Base-by-base conservation (phyloP, 2,888 invertebrate genomes). In the Xylophagus ater region DNA sequence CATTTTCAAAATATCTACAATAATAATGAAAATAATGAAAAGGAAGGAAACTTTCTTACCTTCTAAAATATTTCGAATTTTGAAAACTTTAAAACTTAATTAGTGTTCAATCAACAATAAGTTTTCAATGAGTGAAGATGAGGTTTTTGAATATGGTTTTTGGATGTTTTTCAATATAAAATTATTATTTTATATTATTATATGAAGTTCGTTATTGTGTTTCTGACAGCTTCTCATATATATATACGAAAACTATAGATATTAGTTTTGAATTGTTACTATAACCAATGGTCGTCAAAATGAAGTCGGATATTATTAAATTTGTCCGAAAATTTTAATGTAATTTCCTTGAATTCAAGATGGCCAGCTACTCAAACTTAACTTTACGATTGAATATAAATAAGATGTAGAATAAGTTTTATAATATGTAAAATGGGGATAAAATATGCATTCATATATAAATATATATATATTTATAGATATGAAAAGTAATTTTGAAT, bases 61-160 rank as follows among this genome's bases (percentile, higher is more conserved):
- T 44, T 36, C 39, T 40, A 40, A 31, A 42, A 44, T 41, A 44
- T 44, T 44, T 44, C 41, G 39, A 40, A 42, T 42, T 44, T 42
- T 14, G 26, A 13, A 44, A 41, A 44, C 42, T 44, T 44, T 34
- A 42, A 44, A 44, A 44, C 41, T 44, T 42, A 44, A 44, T 44
- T 44, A 44, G 42, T 42, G 42, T 42, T 44, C 44, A 44, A 44
- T 44, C 44, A 44, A 39, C 44, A 44, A 42, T 42, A 42, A 44
- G 39, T 39, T 44, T 21, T 35, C 17, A 12, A 18, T 33, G 12
- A n/a, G 28, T 30, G 10, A 21, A 21, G 15, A 19, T 12, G 19
- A 10, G 15, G 17, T n/a, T 12, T 15, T 15, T 8, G 3, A 9
- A 31, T 18, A n/a, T 15, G 24, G 12, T 29, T 10, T 19, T 14